These are phyloP conservation scores for Pogonomyrmex californicus DNA, from an alignment of 1,140 invertebrate genomes.

Conservation along the genomic window DNA sequence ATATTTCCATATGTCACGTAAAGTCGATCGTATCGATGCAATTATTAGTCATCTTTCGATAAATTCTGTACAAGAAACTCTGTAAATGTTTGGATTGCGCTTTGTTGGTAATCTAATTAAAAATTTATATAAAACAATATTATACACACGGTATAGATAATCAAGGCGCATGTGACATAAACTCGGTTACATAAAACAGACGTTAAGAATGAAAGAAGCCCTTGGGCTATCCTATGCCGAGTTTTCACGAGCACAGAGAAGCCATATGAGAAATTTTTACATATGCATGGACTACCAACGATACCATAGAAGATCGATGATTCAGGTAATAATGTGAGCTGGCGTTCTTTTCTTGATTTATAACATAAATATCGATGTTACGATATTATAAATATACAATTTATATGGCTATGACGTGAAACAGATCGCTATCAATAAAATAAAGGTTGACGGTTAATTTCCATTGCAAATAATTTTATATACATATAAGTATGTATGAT, in stretches of 20 bases:
- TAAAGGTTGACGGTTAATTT: not conserved
- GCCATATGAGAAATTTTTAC: slow-evolving; percentile 81
- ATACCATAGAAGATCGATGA: slow-evolving; percentile 80
- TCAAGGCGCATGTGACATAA: slow-evolving; percentile 74
- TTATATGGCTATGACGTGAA: not conserved
- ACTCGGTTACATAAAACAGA: slow-evolving; percentile 84
- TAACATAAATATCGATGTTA: slow-evolving; percentile 56
- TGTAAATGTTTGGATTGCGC: slow-evolving; percentile 69
- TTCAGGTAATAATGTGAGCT: slow-evolving; percentile 19
- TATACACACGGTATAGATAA: slow-evolving; percentile 74
- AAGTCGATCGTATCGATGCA: not conserved
- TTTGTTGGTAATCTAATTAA: slow-evolving; percentile 83
- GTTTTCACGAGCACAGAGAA: slow-evolving; percentile 77
- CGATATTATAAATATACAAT: slow-evolving; percentile 1
- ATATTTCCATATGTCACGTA: not conserved
- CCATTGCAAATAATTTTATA: not conserved
- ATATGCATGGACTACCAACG: slow-evolving; percentile 84
- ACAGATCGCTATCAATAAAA: not conserved
- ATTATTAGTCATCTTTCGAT: slow-evolving; percentile 15
- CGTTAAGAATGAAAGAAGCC: slow-evolving; percentile 77
- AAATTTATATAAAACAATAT: slow-evolving; percentile 84
- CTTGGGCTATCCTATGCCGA: slow-evolving; percentile 64
- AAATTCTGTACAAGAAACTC: slow-evolving; percentile 62
- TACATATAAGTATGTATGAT: not conserved
- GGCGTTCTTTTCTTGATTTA: slow-evolving; percentile 8